Percentiles rank a stretch among this genome's conserved stretches.
Evolutionary conservation across 2,797 vertebrate species (phyloP).

Genomic region (Spondyliosoma cantharus): DNA sequence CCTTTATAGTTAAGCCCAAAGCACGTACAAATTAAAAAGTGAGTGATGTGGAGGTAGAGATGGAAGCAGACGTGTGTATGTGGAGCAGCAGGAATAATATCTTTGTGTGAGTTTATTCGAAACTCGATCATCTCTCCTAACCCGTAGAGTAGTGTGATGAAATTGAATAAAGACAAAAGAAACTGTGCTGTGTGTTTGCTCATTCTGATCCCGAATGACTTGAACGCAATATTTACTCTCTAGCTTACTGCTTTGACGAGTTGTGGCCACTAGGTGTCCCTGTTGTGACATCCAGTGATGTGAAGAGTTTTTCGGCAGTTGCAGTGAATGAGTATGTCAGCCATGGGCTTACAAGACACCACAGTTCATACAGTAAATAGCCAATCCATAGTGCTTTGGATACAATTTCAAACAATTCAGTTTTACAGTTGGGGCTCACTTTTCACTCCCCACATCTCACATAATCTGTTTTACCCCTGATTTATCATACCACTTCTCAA

Average conservation of each 20-base stretch:
- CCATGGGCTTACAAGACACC: not conserved
- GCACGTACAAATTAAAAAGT: not conserved
- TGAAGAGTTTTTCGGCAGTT: not conserved
- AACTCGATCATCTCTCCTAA: constrained; percentile 14
- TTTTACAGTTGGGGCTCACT: not conserved
- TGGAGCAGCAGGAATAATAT: constrained; percentile 1
- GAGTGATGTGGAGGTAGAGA: not conserved
- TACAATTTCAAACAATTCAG: not conserved
- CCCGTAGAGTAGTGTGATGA: constrained; percentile 55
- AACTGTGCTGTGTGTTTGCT: constrained; percentile 25
- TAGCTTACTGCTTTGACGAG: not conserved
- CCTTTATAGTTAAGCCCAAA: not conserved
- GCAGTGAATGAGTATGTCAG: not conserved
- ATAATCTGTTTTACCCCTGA: not conserved
- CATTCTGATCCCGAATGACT: not conserved
- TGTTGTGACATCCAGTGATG: not conserved
- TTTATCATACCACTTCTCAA: not conserved
- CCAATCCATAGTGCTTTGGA: not conserved
- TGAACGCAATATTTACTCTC: rapidly evolving
- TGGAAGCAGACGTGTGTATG: not conserved
- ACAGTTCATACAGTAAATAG: too few species aligned
- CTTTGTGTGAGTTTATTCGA: not conserved
- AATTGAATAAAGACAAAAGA: constrained; percentile 42
- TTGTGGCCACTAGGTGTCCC: constrained; percentile 45
- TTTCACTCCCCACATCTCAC: not conserved